Evolutionary conservation across 2,113 vertebrate species (phyloP), one percentile per base, ranked within the genome.

Genomic region (Stegastes partitus): DNA sequence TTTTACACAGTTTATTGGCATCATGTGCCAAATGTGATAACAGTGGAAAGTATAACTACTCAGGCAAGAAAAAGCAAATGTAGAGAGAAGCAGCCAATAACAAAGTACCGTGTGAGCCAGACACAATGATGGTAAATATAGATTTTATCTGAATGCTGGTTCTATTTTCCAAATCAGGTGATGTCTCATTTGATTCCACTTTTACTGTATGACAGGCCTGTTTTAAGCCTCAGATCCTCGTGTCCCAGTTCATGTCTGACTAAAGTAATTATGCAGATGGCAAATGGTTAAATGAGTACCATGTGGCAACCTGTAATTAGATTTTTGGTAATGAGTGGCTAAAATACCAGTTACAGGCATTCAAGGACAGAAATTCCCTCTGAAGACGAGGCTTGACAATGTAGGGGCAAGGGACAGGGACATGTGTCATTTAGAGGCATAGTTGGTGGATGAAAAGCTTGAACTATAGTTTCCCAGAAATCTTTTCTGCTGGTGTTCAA

Each of bases 251-350:
- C 59, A 81, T 86, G 74, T 67, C 51, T 50, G 31, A 54, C 47
- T 90, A 47, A 84, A 66, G 81, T 79, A 74, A 81, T 92, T 90
- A 82, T 70, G 78, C 57, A 72, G 76, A 68, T 11, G 25, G 25
- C 28, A 44, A 69, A 80, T 68, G 79, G 59, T 84, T 66, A 77
- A 85, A 83, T 77, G 69, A 87, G 67, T 28, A 82, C 49, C 88
- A 79, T 77, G 84, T 83, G 87, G 85, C 71, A 79, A 72, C 51
- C 79, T 92, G 81, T 93, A 92, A 93, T 91, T 92, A 78, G 82
- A 86, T 92, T 90, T 91, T 82, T 68, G 81, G 74, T 83, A 91
- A 91, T 91, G 85, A 89, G 91, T 85, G 80, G 86, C 73, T 90
- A 74, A 82, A 79, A 86, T 51, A 53, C 77, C 79, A 87, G 69